Conservation (phyloP, 2,797 vertebrate genomes). For the Acomys russatus region DNA sequence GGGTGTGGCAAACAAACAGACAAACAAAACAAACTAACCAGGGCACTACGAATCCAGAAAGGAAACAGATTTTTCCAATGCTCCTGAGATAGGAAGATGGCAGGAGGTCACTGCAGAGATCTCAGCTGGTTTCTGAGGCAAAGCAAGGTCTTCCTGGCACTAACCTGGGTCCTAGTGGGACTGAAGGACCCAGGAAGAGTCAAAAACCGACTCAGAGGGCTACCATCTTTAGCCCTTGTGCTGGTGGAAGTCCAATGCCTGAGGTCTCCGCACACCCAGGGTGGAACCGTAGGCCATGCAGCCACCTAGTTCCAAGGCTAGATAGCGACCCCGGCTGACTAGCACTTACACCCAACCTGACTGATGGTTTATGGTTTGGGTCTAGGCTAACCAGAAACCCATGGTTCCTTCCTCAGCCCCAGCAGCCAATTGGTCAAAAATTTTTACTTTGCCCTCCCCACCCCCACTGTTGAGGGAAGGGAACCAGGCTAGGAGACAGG, state of each 20-base stretch:
- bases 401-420: neutral
- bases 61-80: neutral
- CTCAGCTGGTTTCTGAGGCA: neutral
- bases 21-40: neutral
- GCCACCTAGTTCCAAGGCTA: neutral
- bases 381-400: neutral
- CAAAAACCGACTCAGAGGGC: neutral
- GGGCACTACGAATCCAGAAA: neutral
- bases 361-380: neutral
- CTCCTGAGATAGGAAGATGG: too few species aligned
- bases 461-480: neutral
- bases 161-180: neutral
- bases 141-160: neutral
- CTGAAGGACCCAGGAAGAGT: neutral
- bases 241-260: neutral
- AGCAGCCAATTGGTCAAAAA: neutral
- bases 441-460: neutral
- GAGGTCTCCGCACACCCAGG: neutral
- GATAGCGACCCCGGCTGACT: neutral
- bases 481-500: neutral
- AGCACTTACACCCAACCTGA: neutral
- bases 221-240: neutral
- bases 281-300: neutral
- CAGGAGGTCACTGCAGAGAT: rapidly evolving
- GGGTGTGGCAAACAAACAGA: neutral